Conservation (phyloP, 2,113 vertebrate species). For the Rissa tridactyla region DNA sequence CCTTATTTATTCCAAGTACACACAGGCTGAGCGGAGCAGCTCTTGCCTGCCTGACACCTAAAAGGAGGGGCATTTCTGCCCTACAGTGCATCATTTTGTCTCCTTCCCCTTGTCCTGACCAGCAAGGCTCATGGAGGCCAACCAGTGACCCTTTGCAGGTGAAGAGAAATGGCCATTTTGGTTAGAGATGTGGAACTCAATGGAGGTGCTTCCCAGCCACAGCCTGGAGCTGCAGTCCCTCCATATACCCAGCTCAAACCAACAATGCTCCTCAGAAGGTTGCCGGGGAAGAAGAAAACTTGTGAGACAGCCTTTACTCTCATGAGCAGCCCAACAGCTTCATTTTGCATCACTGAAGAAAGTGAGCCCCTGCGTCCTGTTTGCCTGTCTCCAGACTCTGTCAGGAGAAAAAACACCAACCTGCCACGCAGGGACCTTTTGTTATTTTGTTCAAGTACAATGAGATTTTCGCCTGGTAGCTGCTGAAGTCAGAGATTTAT, state of each 20-base stretch:
- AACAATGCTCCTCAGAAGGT: neutral
- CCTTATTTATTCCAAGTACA: neutral
- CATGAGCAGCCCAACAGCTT: neutral
- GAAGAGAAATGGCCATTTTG: neutral
- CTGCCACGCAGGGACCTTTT: neutral
- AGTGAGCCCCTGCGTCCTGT: neutral
- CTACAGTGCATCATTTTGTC: neutral
- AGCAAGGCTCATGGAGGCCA: neutral
- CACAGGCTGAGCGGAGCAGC: rapidly evolving
- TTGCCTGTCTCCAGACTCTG: neutral
- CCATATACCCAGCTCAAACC: neutral
- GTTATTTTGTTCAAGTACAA: neutral
- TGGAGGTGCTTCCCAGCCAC: neutral
- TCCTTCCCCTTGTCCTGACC: neutral
- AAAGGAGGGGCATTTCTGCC: neutral
- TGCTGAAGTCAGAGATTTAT: neutral
- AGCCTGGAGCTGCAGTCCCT: neutral
- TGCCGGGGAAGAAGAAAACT: neutral
- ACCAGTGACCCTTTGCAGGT: rapidly evolving
- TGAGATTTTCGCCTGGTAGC: neutral
- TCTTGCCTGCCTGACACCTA: neutral
- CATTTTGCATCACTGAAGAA: neutral
- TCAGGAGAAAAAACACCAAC: neutral
- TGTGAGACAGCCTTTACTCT: neutral
- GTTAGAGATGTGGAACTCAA: neutral